Evolutionary conservation across 1,140 invertebrate species (phyloP).

Genomic region (Aphaenogaster rudis): DNA sequence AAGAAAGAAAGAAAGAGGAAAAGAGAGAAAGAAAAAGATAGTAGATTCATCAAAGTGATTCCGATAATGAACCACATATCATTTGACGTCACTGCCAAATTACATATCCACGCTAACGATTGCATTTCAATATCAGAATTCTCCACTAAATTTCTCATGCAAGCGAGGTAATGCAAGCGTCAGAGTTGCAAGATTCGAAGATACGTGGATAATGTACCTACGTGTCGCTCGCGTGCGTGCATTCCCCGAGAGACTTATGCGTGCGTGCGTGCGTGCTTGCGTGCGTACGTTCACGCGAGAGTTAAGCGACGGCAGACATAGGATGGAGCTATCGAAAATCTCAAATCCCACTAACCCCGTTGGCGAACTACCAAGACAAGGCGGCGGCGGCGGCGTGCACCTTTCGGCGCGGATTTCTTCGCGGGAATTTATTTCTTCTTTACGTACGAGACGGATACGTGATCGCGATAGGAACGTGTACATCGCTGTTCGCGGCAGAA

Average conservation of each 20-base stretch:
- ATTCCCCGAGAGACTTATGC: constrained; percentile 13
- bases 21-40: neutral
- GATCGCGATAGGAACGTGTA: constrained; percentile 38
- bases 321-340: constrained; percentile 81
- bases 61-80: neutral
- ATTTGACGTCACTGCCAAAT: neutral
- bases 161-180: constrained; percentile 4
- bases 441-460: constrained; percentile 67
- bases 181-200: constrained; percentile 17
- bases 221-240: constrained; percentile 10
- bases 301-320: constrained; percentile 50
- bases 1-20: too few relatives aligned
- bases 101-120: neutral
- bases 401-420: constrained; percentile 76
- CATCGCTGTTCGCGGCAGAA: neutral
- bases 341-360: constrained; percentile 83
- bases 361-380: constrained; percentile 77
- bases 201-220: constrained; percentile 24
- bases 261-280: constrained; percentile 20
- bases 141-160: neutral
- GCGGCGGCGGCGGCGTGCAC: constrained; percentile 49
- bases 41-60: neutral
- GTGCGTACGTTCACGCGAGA: constrained; percentile 60
- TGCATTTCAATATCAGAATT: neutral
- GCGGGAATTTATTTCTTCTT: constrained; percentile 80